These are phyloP conservation scores for Paralichthys olivaceus DNA, from an alignment of 2,113 vertebrate species.

Conservation along the genomic window DNA sequence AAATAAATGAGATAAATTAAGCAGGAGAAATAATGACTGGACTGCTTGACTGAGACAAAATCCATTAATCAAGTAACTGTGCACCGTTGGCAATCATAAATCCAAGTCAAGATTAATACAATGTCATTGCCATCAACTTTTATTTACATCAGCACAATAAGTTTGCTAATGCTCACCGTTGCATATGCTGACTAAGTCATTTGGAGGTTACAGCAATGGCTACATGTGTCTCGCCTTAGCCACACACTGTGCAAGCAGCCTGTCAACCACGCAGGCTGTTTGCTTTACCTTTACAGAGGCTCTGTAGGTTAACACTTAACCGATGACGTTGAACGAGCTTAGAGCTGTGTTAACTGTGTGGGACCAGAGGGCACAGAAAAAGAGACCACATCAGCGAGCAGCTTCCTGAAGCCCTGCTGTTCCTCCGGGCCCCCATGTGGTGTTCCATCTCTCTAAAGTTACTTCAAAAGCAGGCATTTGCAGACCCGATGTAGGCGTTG, in stretches of 20 bases:
- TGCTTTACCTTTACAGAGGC: slow-evolving; percentile 40
- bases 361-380: slow-evolving; percentile 45
- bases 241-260: slow-evolving; percentile 11
- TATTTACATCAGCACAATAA: slow-evolving; percentile 28
- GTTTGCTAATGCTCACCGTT: background rate
- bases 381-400: slow-evolving; percentile 45
- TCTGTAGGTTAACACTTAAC: slow-evolving; percentile 27
- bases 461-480: slow-evolving; percentile 76
- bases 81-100: slow-evolving; percentile 28
- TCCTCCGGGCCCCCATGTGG: slow-evolving; percentile 58
- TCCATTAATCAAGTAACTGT: slow-evolving; percentile 41
- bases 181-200: slow-evolving; percentile 18
- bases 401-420: slow-evolving; percentile 65
- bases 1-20: slow-evolving; percentile 50
- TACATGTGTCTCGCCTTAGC: background rate
- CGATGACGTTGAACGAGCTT: slow-evolving; percentile 17
- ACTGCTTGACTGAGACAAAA: slow-evolving; percentile 18
- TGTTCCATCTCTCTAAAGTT: slow-evolving; percentile 55
- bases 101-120: slow-evolving; percentile 38
- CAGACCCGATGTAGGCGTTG: slow-evolving; percentile 57
- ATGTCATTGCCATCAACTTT: slow-evolving; percentile 31
- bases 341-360: slow-evolving; percentile 31
- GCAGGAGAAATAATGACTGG: slow-evolving; percentile 16
- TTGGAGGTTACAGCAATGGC: background rate
- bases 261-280: slow-evolving; percentile 9